Conservation (phyloP, 2,888 invertebrate genomes). For the Microctonus aethiopoides region DNA sequence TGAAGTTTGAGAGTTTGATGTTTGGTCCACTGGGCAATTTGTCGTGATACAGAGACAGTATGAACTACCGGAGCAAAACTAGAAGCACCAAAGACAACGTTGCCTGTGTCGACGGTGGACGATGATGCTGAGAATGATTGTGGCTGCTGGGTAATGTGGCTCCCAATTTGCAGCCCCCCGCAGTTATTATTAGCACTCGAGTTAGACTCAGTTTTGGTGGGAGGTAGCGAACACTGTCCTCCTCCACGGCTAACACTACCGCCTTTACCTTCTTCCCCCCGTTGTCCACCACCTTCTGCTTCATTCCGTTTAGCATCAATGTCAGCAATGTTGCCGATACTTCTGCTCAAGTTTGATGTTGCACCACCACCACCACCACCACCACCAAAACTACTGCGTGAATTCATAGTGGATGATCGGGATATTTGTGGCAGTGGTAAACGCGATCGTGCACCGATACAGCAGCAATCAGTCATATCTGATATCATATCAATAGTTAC, state of each 20-base stretch:
- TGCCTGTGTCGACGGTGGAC: conserved; percentile 29
- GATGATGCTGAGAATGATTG: conserved; percentile 35
- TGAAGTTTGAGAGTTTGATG: conserved; percentile 63
- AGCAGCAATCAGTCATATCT: conserved; percentile 58
- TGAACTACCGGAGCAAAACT: conserved; percentile 42
- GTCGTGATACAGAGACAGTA: conserved; percentile 47
- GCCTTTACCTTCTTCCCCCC: conserved; percentile 36
- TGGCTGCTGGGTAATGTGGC: conserved; percentile 42
- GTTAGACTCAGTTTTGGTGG: conserved; percentile 49
- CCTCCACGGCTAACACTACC: conserved; percentile 35
- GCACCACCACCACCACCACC: conserved; percentile 30
- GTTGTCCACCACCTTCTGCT: conserved; percentile 33
- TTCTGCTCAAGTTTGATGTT: conserved; percentile 12
- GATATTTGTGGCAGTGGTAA: conserved; percentile 54
- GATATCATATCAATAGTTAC: conserved; percentile 44
- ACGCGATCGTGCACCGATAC: conserved; percentile 61
- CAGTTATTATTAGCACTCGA: conserved; percentile 63
- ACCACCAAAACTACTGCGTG: conserved; percentile 35
- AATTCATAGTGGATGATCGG: conserved; percentile 36
- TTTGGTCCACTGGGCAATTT: conserved; percentile 62
- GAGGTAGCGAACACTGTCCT: conserved; percentile 39
- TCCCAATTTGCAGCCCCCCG: conserved; percentile 56
- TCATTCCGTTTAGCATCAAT: conserved; percentile 30
- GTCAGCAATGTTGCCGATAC: conserved; percentile 33
- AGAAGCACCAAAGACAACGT: conserved; percentile 35